These are phyloP conservation scores for Acrocephalus arundinaceus DNA, from an alignment of 2,113 vertebrate genomes.

Conservation along the genomic window DNA sequence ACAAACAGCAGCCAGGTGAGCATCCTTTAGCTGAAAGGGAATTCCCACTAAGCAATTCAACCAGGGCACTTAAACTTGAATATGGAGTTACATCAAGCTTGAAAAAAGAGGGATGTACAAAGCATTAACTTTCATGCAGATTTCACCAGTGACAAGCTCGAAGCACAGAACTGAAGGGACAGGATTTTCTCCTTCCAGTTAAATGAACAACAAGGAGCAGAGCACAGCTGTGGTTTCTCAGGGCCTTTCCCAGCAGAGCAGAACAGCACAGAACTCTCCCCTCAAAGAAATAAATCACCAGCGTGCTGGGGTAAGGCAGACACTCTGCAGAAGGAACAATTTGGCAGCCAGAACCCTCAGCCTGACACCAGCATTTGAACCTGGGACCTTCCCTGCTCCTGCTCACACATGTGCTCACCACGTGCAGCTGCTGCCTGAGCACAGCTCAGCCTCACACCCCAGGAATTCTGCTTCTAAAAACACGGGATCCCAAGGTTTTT, in stretches of 20 bases:
- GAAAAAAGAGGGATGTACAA: not conserved
- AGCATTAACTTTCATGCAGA: not conserved
- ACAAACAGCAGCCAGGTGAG: not conserved
- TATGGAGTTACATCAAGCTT: not conserved
- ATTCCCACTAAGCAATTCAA: not conserved
- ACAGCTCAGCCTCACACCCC: not conserved
- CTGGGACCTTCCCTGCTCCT: not conserved
- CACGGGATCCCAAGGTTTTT: slow-evolving; percentile 26
- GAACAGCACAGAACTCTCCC: not conserved
- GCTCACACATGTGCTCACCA: slow-evolving; percentile 40
- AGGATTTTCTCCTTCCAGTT: not conserved
- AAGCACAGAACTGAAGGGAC: not conserved
- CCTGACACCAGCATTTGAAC: not conserved
- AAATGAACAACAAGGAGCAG: not conserved
- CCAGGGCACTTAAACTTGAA: not conserved
- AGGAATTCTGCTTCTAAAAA: slow-evolving; percentile 39
- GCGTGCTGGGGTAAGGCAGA: not conserved
- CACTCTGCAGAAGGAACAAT: not conserved
- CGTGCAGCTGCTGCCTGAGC: not conserved
- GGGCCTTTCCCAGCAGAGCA: not conserved
- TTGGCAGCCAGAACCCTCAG: not conserved
- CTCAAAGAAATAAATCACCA: slow-evolving; percentile 26
- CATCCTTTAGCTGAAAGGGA: not conserved
- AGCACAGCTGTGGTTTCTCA: not conserved
- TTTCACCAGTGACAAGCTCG: not conserved